phyloP scores from a whole-genome alignment of 2,797 vertebrate genomes.

The Rhynchonycteris naso region DNA sequence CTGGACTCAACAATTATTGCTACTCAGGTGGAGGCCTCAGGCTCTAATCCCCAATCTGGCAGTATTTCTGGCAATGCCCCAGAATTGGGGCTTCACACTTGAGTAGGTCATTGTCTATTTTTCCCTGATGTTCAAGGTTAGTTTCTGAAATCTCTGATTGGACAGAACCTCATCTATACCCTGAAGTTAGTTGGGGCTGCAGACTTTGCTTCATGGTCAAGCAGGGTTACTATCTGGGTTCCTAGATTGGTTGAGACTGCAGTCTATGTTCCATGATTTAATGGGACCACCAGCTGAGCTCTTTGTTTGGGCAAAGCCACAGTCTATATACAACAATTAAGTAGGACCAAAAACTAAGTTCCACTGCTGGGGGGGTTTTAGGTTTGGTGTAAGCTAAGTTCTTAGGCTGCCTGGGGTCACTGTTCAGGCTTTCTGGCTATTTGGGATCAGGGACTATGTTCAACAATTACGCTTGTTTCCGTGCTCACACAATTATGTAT shows the following conservation, averaged over 20 bases:
- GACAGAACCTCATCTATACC: neutral
- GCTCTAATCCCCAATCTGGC: neutral
- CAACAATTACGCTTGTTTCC: neutral
- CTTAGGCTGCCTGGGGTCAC: neutral
- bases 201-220: neutral
- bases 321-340: neutral
- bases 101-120: neutral
- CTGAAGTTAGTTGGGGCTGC: neutral
- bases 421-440: neutral
- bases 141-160: neutral
- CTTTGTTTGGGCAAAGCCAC: neutral
- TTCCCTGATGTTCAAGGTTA: neutral
- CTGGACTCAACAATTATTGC: neutral
- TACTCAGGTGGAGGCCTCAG: neutral
- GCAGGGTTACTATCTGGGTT: neutral
- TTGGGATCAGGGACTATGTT: neutral
- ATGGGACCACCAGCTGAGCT: neutral
- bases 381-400: neutral
- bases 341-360: neutral
- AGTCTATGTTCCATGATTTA: neutral
- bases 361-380: neutral
- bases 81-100: neutral
- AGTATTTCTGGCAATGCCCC: neutral
- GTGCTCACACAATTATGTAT: neutral
- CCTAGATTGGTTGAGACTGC: neutral